Evolutionary conservation across 64 coral and sea anemone species (phyloP).

Genomic region (Exaiptasia diaphana): DNA sequence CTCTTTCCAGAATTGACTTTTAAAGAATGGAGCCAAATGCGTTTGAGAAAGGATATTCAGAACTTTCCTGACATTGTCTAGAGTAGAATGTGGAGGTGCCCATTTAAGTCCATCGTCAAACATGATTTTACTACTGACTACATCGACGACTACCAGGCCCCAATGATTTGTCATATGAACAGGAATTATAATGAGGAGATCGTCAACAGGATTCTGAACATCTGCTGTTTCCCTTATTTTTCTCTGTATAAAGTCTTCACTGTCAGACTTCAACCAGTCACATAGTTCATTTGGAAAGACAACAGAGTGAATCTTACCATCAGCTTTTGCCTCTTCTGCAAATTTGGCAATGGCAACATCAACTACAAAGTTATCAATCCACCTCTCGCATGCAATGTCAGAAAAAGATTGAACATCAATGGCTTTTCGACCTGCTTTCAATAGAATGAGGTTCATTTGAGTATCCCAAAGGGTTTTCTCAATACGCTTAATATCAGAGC

Average conservation of each 20-base stretch:
- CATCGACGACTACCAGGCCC: conserved; percentile 30
- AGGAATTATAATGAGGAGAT: conserved; percentile 22
- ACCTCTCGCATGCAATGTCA: conserved; percentile 18
- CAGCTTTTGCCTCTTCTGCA: not conserved
- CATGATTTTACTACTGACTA: not conserved
- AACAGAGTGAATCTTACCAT: too few species aligned
- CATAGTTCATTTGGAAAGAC: conserved; percentile 25
- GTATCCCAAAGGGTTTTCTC: conserved; percentile 14
- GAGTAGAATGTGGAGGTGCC: not conserved
- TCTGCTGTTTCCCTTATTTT: not conserved
- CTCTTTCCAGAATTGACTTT: conserved; percentile 14
- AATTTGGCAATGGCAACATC: conserved; percentile 33
- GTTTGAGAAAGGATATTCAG: conserved; percentile 5
- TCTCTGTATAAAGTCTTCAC: not conserved
- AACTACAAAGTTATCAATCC: conserved; percentile 38
- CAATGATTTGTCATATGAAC: conserved; percentile 59
- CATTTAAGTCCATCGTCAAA: conserved; percentile 63
- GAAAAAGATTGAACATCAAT: conserved; percentile 33
- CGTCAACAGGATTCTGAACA: not conserved
- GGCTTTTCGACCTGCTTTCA: not conserved
- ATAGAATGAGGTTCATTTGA: not conserved
- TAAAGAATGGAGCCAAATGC: not conserved
- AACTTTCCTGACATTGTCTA: not conserved
- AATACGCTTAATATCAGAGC: not conserved
- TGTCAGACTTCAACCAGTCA: conserved; percentile 45